A percentile compares a stretch with the other conserved stretches of the same genome.
phyloP scores from a whole-genome alignment of 2,797 vertebrate species.

The Bradypodion ventrale region DNA sequence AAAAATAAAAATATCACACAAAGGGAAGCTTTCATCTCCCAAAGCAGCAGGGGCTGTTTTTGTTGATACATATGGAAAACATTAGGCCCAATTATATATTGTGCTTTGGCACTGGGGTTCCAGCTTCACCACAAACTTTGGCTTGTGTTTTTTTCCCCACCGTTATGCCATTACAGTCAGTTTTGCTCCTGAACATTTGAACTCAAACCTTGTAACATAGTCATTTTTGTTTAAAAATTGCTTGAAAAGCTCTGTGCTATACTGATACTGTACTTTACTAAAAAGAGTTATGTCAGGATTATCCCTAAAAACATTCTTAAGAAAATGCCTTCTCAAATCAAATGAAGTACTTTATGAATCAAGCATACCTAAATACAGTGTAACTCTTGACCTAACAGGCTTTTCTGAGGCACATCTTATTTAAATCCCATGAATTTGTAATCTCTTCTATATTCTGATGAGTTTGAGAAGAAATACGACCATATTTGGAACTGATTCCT shows the following conservation, averaged over 20 bases:
- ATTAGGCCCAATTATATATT: constrained; percentile 78
- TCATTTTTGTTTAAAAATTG: constrained; percentile 73
- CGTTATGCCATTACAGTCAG: constrained; percentile 73
- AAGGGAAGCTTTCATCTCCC: constrained; percentile 76
- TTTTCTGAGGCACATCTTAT: constrained; percentile 22
- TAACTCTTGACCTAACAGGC: constrained; percentile 28
- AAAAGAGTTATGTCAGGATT: constrained; percentile 63
- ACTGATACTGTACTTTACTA: constrained; percentile 59
- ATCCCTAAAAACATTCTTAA: constrained; percentile 57
- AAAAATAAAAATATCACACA: constrained; percentile 75
- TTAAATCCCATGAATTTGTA: too few relatives aligned
- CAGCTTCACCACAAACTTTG: constrained; percentile 72
- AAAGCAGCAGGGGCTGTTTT: constrained; percentile 74
- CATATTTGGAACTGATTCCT: not conserved
- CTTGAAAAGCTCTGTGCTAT: constrained; percentile 68
- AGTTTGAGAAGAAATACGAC: not conserved
- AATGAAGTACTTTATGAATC: constrained; percentile 48
- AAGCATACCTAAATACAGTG: constrained; percentile 38
- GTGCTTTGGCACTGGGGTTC: constrained; percentile 75
- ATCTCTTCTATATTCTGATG: too few relatives aligned
- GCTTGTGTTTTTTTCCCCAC: constrained; percentile 68
- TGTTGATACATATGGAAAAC: constrained; percentile 82
- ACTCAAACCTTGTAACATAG: constrained; percentile 66
- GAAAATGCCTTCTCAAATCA: constrained; percentile 46
- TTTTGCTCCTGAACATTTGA: constrained; percentile 69